These are phyloP conservation scores for Tetheella fluctuosa DNA, from an alignment of 2,888 invertebrate genomes.

Conservation along the genomic window DNA sequence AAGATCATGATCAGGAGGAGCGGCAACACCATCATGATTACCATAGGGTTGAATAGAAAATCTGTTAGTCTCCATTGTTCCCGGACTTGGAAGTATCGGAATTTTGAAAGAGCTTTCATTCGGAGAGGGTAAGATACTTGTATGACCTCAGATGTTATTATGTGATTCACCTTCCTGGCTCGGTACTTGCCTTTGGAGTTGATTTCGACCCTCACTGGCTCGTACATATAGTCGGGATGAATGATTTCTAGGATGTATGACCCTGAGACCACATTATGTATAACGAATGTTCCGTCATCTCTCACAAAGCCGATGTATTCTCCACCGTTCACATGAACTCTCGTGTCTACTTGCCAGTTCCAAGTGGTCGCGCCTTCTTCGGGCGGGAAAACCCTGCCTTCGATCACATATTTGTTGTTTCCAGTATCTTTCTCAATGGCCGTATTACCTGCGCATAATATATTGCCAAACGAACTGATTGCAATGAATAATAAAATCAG, in stretches of 20 bases:
- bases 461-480: slow-evolving; percentile 34
- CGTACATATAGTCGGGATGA: slow-evolving; percentile 96
- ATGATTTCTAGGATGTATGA: slow-evolving; percentile 97
- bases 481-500: slow-evolving; percentile 16
- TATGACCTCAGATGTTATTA: slow-evolving; percentile 95
- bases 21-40: slow-evolving; percentile 98
- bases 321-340: slow-evolving; percentile 94
- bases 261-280: slow-evolving; percentile 94
- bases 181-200: slow-evolving; percentile 98
- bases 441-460: slow-evolving; percentile 51
- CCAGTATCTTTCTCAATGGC: slow-evolving; percentile 67
- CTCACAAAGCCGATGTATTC: slow-evolving; percentile 94
- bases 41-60: slow-evolving; percentile 98
- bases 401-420: slow-evolving; percentile 88
- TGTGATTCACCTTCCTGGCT: slow-evolving; percentile 96
- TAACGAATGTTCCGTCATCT: slow-evolving; percentile 95
- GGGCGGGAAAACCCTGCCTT: slow-evolving; percentile 91
- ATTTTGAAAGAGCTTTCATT: slow-evolving; percentile 92
- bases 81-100: slow-evolving; percentile 95
- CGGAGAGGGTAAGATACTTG: slow-evolving; percentile 97
- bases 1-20: slow-evolving; percentile 94
- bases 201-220: slow-evolving; percentile 97
- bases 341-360: slow-evolving; percentile 89
- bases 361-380: slow-evolving; percentile 86
- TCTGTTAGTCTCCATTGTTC: slow-evolving; percentile 99